A percentile compares a stretch with the other conserved stretches of the same genome.
phyloP scores from a whole-genome alignment of 2,888 invertebrate genomes.

The Eupithecia vulgata region DNA sequence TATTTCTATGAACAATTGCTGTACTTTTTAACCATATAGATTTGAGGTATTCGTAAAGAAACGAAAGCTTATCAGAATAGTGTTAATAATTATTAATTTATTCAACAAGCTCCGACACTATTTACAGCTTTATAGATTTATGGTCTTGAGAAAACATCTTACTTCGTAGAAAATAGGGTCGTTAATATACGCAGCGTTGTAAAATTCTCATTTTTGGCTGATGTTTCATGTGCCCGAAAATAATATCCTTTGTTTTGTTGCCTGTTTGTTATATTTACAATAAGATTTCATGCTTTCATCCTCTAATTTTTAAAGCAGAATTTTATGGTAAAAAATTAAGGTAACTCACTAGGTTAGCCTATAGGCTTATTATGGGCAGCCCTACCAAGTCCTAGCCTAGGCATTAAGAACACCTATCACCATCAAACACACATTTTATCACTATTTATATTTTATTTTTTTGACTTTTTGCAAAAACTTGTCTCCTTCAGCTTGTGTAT shows the following conservation, averaged over 20 bases:
- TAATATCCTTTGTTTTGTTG: conserved; percentile 3
- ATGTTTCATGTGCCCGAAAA: not conserved
- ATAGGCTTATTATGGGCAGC: no score
- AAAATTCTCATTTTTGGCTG: conserved; percentile 39
- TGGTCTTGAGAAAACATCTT: conserved; percentile 53
- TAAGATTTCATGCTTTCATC: not conserved
- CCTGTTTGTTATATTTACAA: not conserved
- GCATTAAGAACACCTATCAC: no score
- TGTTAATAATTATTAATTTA: not conserved
- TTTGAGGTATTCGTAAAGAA: not conserved
- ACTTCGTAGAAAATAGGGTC: conserved; percentile 43
- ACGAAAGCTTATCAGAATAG: not conserved
- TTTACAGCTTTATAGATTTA: conserved; percentile 50
- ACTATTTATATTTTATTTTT: not conserved
- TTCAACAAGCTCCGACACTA: conserved; percentile 6
- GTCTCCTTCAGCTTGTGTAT: not conserved
- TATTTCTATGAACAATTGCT: not conserved
- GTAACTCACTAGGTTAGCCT: not conserved
- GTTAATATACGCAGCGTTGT: conserved; percentile 40
- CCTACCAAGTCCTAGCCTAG: no score
- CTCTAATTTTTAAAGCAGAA: not conserved
- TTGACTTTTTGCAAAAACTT: not conserved
- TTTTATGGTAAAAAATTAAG: not conserved
- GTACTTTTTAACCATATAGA: not conserved
- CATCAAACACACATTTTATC: no score